phyloP scores from a whole-genome alignment of 2,797 vertebrate genomes.

The Gallinago solitaria region DNA sequence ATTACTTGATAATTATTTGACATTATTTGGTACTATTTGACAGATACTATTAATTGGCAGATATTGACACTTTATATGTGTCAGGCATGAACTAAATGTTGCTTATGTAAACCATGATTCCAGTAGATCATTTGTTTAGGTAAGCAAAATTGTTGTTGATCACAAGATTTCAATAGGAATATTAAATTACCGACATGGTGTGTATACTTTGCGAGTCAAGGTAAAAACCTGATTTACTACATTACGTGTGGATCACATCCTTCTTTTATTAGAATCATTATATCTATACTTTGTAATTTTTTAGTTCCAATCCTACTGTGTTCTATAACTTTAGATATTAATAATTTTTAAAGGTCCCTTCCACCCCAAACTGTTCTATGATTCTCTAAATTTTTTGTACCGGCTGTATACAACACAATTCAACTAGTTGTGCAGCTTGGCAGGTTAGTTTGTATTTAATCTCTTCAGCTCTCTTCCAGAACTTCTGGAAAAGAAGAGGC shows the following conservation, averaged over 20 bases:
- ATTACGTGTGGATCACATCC: background rate
- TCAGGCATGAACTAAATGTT: background rate
- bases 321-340: background rate
- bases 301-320: background rate
- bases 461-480: slow-evolving; percentile 93
- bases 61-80: background rate
- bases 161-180: background rate
- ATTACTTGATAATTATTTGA: background rate
- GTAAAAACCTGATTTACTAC: background rate
- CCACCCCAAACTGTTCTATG: background rate
- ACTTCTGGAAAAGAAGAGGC: slow-evolving; percentile 96
- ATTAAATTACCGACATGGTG: background rate
- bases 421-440: background rate
- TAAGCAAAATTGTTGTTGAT: background rate
- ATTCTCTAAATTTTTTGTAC: background rate
- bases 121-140: background rate
- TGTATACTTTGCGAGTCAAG: background rate
- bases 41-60: background rate
- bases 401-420: background rate
- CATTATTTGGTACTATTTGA: background rate
- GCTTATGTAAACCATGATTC: background rate
- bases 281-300: background rate
- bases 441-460: slow-evolving; percentile 69
- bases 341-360: background rate
- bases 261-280: background rate